Conservation (phyloP, 2,797 vertebrate species). For the Sparidentex hasta region DNA sequence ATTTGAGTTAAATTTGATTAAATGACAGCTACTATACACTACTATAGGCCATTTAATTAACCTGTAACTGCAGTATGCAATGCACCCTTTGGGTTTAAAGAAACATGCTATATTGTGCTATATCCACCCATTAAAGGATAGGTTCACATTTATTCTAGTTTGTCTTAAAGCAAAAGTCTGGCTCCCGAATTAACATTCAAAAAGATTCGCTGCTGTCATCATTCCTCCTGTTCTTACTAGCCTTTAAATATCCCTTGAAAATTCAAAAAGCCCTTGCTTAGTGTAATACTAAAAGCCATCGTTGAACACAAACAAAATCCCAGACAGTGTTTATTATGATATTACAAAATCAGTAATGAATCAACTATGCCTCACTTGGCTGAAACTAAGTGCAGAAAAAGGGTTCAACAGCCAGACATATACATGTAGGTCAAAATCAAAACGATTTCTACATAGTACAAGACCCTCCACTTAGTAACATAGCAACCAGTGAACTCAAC, state of each 20-base stretch:
- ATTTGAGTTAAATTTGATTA: neutral
- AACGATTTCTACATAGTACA: slow-evolving; percentile 44
- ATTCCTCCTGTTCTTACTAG: neutral
- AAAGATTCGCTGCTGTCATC: neutral
- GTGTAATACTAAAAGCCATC: neutral
- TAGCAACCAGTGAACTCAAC: slow-evolving; percentile 82
- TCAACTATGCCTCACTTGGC: neutral
- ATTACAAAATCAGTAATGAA: neutral
- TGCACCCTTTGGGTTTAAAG: neutral
- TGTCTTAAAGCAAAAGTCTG: neutral
- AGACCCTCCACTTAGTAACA: slow-evolving; percentile 71
- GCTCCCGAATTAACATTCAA: neutral
- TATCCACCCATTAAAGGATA: neutral
- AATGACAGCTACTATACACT: neutral
- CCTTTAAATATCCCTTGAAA: neutral
- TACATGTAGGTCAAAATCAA: slow-evolving; percentile 18
- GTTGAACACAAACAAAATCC: neutral
- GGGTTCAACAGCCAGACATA: slow-evolving; percentile 17
- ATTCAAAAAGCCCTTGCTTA: neutral
- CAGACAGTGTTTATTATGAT: neutral
- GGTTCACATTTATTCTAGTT: neutral
- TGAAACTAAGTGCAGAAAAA: slow-evolving; percentile 3
- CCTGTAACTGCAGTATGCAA: neutral
- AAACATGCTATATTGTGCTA: too few relatives aligned
- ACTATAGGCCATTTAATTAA: neutral